Percentiles rank a stretch among this genome's conserved stretches.
phyloP scores from a whole-genome alignment of 2,797 vertebrate species.

The Paratrypauchen microcephalus region DNA sequence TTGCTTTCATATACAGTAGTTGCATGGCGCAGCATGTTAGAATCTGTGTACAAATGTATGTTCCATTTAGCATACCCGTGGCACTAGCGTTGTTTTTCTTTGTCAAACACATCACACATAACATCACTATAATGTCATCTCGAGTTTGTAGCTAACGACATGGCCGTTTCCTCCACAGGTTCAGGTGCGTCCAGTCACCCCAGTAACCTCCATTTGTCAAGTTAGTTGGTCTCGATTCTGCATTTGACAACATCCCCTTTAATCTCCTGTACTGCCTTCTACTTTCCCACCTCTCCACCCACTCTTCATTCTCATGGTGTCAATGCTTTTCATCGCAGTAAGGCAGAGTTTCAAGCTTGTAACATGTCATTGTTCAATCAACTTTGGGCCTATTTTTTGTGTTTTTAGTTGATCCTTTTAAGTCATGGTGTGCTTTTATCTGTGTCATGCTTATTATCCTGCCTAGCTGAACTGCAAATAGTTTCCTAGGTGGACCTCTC shows the following conservation, averaged over 20 bases:
- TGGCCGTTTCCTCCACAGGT: slow-evolving; percentile 93
- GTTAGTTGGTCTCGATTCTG: slow-evolving; percentile 94
- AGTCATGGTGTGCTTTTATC: slow-evolving; percentile 67
- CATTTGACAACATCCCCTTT: slow-evolving; percentile 85
- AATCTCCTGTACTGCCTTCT: slow-evolving; percentile 64
- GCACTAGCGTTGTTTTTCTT: slow-evolving; percentile 39
- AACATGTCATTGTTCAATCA: slow-evolving; percentile 85
- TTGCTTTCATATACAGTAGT: slow-evolving; percentile 21
- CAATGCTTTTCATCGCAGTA: slow-evolving; percentile 84
- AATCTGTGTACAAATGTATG: slow-evolving; percentile 67
- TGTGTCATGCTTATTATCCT: slow-evolving; percentile 80
- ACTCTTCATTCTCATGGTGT: slow-evolving; percentile 82
- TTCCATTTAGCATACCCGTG: slow-evolving; percentile 52
- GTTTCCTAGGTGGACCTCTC: slow-evolving; percentile 84
- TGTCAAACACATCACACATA: slow-evolving; percentile 79
- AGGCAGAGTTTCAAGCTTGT: slow-evolving; percentile 81
- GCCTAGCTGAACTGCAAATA: slow-evolving; percentile 78
- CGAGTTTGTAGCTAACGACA: slow-evolving; percentile 76
- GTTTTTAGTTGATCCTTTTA: slow-evolving; percentile 63
- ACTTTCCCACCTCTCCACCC: slow-evolving; percentile 72
- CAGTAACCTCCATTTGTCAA: slow-evolving; percentile 98
- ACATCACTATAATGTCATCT: slow-evolving; percentile 76
- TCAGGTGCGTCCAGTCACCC: slow-evolving; percentile 91
- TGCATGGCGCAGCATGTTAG: slow-evolving; percentile 61
- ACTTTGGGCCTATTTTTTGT: slow-evolving; percentile 79